Evolutionary conservation across 2,888 invertebrate genomes (phyloP), one percentile per base, ranked within the genome.

Genomic region (Xylocampa areola): DNA sequence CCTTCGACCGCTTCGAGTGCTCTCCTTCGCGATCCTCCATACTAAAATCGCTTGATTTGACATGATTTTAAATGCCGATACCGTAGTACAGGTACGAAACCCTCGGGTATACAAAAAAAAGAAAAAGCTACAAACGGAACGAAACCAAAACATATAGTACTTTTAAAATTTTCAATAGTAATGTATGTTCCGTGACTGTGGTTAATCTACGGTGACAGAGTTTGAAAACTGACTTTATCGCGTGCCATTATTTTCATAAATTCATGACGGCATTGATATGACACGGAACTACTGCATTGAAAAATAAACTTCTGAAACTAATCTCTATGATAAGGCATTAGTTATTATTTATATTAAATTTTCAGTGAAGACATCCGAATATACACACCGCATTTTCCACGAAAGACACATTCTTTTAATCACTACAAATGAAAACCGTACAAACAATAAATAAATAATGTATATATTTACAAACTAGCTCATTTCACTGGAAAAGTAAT

Each of bases 51-150:
- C 90, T 89, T 92, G 91, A 93, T 93, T 92, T 91, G 90, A 91
- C 93, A 92, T 90, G 92, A 93, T 93, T 93, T 91, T 90, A 91
- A 92, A 92, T 86, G 82, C 83, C 82, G 92, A 92, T 92, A 92
- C 81, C 83, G 80, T 80, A 81, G 75, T 79, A 60, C 68, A 51
- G 59, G 63, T 61, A 69, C 37, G 49, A 41, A 25, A 4, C 43
- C 33, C 30, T 54, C 41, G 11, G 21, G 13, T 50, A 59, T 40
- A 32, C 33, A 48, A 48, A 48, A 67, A 51, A 54, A 39, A 39
- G 10, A 19, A 11, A 35, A 45, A 14, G 1, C 8, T 39, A 39
- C 43, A 47, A 52, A 39, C 27, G 40, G 30, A 17, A 35, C 8
- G 19, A 5, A 23, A 7, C 16, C 25, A 37, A 51, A 40, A 35